A percentile compares a stretch with the other conserved stretches of the same genome.
phyloP scores from a whole-genome alignment of 2,888 invertebrate species.

The Volucella zonaria region DNA sequence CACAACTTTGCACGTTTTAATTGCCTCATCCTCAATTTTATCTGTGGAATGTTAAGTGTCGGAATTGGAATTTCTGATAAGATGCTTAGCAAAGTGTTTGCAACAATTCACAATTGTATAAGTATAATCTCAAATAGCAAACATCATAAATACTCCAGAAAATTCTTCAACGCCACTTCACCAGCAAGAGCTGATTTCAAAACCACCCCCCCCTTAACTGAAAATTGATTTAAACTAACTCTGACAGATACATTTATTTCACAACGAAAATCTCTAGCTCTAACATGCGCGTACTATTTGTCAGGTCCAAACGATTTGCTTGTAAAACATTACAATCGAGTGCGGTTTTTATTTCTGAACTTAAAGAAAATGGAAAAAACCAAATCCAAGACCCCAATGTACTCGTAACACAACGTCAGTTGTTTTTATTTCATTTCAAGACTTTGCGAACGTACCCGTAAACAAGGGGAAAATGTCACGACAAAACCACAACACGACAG shows the following conservation, averaged over 20 bases:
- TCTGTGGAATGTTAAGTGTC: conserved; percentile 48
- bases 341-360: conserved; percentile 63
- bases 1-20: conserved; percentile 11
- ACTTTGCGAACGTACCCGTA: conserved; percentile 31
- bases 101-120: conserved; percentile 7
- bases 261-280: conserved; percentile 38
- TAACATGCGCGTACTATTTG: conserved; percentile 54
- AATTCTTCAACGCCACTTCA: background rate
- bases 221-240: conserved; percentile 27
- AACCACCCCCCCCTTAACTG: conserved; percentile 11
- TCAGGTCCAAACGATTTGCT: conserved; percentile 65
- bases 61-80: conserved; percentile 41
- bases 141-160: conserved; percentile 38
- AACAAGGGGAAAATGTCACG: conserved; percentile 59
- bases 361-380: conserved; percentile 27
- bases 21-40: conserved; percentile 37
- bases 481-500: conserved; percentile 63
- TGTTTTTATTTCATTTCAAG: conserved; percentile 14
- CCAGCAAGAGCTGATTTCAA: background rate
- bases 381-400: conserved; percentile 30
- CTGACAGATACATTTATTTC: conserved; percentile 54
- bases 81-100: conserved; percentile 8
- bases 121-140: conserved; percentile 27
- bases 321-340: conserved; percentile 63
- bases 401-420: too few species aligned